These are phyloP conservation scores for Takifugu ocellatus DNA, from an alignment of 2,797 vertebrate genomes.

Conservation along the genomic window DNA sequence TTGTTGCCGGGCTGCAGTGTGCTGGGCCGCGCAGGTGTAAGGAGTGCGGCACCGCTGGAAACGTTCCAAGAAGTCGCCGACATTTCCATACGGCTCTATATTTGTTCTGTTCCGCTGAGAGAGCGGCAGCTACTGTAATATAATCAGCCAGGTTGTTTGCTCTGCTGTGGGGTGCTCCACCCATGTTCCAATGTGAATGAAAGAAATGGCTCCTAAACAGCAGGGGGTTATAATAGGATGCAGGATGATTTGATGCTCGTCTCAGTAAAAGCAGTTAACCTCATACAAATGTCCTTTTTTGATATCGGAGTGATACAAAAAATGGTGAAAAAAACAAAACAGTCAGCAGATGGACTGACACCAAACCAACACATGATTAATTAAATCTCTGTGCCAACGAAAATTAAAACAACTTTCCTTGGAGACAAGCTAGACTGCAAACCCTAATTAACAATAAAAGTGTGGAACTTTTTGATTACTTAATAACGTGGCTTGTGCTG, in stretches of 20 bases:
- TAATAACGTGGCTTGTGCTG: conserved; percentile 11
- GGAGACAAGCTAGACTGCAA: conserved; percentile 18
- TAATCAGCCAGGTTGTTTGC: conserved; percentile 69
- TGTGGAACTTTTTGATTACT: conserved; percentile 31
- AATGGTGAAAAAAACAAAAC: conserved; percentile 36
- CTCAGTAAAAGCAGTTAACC: too few species aligned
- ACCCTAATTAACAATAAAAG: conserved; percentile 48
- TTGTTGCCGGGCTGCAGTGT: conserved; percentile 43
- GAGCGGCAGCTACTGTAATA: conserved; percentile 34
- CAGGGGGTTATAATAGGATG: too few species aligned
- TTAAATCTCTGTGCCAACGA: conserved; percentile 37
- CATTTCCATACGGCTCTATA: conserved; percentile 64
- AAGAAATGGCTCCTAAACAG: not conserved
- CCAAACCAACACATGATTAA: conserved; percentile 41
- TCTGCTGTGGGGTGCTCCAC: conserved; percentile 28
- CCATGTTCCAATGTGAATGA: conserved; percentile 19
- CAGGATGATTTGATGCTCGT: too few species aligned
- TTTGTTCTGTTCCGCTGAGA: conserved; percentile 62
- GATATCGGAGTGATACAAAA: conserved; percentile 28
- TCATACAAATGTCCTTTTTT: conserved; percentile 12
- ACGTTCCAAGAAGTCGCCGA: conserved; percentile 45
- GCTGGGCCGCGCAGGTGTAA: conserved; percentile 48
- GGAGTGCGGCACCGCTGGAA: conserved; percentile 32
- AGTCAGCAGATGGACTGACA: conserved; percentile 21
- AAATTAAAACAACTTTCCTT: conserved; percentile 36